A percentile compares a stretch with the other conserved stretches of the same genome.
Conservation (phyloP, 2,888 invertebrate genomes). For the Steromphala cineraria region DNA sequence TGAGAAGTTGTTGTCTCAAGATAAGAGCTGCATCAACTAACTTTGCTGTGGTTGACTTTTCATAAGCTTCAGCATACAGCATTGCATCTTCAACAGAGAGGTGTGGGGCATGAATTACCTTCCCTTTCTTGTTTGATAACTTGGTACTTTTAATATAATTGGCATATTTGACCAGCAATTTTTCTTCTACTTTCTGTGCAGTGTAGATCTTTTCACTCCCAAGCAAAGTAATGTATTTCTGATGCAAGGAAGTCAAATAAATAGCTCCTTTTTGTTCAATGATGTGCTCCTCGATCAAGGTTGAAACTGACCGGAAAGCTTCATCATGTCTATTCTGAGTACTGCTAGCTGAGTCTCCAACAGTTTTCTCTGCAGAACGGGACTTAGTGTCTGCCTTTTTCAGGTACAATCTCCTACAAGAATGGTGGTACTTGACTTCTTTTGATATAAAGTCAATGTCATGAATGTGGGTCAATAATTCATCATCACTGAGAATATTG, state of each 20-base stretch:
- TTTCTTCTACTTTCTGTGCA: neutral
- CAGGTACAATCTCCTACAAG: constrained; percentile 8
- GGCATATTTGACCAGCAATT: neutral
- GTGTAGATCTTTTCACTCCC: neutral
- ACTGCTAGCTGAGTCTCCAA: no score
- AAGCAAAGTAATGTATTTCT: neutral
- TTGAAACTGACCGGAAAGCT: neutral
- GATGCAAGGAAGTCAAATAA: neutral
- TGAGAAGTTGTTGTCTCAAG: neutral
- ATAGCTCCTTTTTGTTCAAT: neutral
- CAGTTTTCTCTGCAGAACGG: neutral
- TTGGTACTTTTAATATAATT: neutral
- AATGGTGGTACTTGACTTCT: constrained; percentile 19
- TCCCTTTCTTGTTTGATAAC: neutral
- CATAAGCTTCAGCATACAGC: neutral
- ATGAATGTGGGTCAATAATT: constrained; percentile 19
- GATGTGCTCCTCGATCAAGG: neutral
- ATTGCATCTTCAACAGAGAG: neutral
- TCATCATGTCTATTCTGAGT: neutral
- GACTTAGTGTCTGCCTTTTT: neutral
- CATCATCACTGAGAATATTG: neutral
- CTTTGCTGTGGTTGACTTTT: neutral
- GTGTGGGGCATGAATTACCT: neutral
- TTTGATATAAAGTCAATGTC: constrained; percentile 26
- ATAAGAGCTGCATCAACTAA: neutral